These are phyloP conservation scores for Trididemnum clinides DNA, from an alignment of 23 tunicate species.

Conservation along the genomic window DNA sequence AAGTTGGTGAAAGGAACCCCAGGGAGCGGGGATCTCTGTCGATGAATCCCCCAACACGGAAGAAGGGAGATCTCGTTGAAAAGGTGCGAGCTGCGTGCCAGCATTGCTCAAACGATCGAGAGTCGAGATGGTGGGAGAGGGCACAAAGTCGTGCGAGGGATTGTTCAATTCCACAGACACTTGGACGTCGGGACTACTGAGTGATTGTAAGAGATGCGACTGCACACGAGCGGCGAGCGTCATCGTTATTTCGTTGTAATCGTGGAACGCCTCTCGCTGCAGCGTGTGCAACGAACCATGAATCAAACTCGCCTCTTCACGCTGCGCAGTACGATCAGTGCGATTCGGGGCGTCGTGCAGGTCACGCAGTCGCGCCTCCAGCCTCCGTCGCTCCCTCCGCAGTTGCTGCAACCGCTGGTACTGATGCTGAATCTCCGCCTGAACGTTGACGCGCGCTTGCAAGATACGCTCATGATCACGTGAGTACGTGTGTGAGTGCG, in stretches of 20 bases:
- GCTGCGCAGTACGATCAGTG: constrained; percentile 10
- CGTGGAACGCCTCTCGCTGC: not conserved
- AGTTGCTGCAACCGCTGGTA: constrained; percentile 61
- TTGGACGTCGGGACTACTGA: not conserved
- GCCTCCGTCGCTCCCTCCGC: constrained; percentile 71
- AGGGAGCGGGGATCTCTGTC: no score
- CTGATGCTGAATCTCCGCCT: constrained; percentile 89
- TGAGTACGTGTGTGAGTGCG: constrained; percentile 53
- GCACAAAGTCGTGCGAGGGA: not conserved
- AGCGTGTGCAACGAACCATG: not conserved
- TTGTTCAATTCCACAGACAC: not conserved
- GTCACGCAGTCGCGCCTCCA: constrained; percentile 72
- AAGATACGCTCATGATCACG: constrained; percentile 72
- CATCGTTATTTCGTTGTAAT: constrained; percentile 5
- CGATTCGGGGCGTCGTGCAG: constrained; percentile 5
- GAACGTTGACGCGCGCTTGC: constrained; percentile 86
- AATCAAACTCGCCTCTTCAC: not conserved
- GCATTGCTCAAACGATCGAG: not conserved
- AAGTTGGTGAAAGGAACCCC: no score
- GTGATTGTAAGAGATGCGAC: not conserved
- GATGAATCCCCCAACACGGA: no score
- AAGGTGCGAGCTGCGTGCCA: not conserved
- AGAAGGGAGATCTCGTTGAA: no score
- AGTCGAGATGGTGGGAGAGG: not conserved
- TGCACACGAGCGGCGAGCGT: not conserved